These are phyloP conservation scores for Petromus typicus DNA, from an alignment of 2,113 vertebrate species.

Conservation along the genomic window DNA sequence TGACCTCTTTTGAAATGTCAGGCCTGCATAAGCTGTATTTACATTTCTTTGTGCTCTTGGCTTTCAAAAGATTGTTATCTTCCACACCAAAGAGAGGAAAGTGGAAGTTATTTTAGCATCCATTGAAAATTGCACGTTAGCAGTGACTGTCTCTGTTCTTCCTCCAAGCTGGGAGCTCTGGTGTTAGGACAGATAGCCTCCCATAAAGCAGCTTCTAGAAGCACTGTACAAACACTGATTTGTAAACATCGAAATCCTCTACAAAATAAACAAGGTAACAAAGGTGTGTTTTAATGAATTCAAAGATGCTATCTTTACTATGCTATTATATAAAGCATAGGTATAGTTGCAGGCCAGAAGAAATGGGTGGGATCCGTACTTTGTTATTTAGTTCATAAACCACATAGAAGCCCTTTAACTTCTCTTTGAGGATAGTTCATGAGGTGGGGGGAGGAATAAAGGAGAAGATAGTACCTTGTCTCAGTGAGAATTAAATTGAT, in stretches of 20 bases:
- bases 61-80: constrained; percentile 86
- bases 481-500: background rate
- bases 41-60: constrained; percentile 85
- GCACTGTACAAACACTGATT: background rate
- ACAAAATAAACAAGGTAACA: background rate
- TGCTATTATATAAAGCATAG: background rate
- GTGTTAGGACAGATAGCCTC: background rate
- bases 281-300: background rate
- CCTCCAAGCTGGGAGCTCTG: background rate
- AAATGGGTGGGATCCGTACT: background rate
- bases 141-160: constrained; percentile 34
- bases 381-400: background rate
- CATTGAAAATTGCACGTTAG: constrained; percentile 78
- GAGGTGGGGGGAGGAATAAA: background rate
- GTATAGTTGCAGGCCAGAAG: background rate
- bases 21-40: constrained; percentile 85
- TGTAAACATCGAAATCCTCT: background rate
- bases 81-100: constrained; percentile 83
- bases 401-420: background rate
- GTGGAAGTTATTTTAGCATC: constrained; percentile 85
- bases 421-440: background rate
- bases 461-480: background rate
- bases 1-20: constrained; percentile 88
- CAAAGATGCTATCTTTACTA: background rate
- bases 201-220: background rate